Base-by-base conservation (phyloP, 2,113 vertebrate genomes). In the Cyprinodon variegatus region DNA sequence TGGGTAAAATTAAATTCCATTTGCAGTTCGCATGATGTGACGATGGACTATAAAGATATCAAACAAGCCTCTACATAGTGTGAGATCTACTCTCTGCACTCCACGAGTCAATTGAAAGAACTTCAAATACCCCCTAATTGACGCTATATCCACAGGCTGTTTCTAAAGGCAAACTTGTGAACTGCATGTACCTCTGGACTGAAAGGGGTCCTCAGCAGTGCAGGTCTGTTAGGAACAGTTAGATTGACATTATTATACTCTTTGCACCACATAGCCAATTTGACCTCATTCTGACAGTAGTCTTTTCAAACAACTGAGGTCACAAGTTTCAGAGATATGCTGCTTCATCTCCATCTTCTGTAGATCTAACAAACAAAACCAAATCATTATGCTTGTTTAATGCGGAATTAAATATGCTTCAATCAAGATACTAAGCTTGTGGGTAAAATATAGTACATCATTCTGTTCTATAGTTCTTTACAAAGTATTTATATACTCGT, bases 121-220 rank as follows among this genome's bases (percentile, higher is more conserved):
- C 71, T 79, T 88, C 61, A 86, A 77, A 85, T 61, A 74, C 77
- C 72, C 61, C 41, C 78, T 85, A 91, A 89, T 86, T 88, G 86
- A 85, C 3, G 22, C 45, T 37, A 17, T 74, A 86, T 88, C 89
- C 86, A 89, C 89, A 83, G 84, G 86, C 77, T 70, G 37, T 83
- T 87, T 84, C 80, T 82, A 67, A 80, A 74, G 82, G 80, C 80
- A 77, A 76, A 74, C 83, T 62, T 79, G 50, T 84, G 79, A 86
- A 85, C 83, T 81, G 68, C 70, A 65, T 78, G 76, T 65, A 85
- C 79, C 65, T 85, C 81, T 81, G 60, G 76, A 84, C 63, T 50
- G 80, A 82, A 81, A 84, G 70, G 74, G 64, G 22, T 60, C 80
- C 78, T 72, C 87, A 63, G 73, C 78, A 72, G 84, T 74, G 39